Conservation (phyloP, 2,113 vertebrate species). For the Brachionichthys hirsutus region DNA sequence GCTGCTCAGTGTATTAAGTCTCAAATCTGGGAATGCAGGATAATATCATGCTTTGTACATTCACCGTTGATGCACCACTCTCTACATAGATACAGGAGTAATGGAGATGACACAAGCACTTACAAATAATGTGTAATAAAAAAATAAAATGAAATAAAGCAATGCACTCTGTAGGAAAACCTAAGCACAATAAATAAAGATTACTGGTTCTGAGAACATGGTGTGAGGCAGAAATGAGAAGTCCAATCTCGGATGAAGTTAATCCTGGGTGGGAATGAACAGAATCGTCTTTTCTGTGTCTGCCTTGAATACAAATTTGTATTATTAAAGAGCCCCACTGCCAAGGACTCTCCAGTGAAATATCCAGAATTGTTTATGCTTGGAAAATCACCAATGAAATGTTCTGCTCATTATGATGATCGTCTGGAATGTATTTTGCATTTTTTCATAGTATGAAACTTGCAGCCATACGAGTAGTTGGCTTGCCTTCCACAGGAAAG, state of each 20-base stretch:
- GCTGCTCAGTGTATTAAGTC: slow-evolving; percentile 57
- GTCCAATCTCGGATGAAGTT: slow-evolving; percentile 56
- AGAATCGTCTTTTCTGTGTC: slow-evolving; percentile 65
- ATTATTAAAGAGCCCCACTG: slow-evolving; percentile 75
- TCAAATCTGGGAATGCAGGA: slow-evolving; percentile 53
- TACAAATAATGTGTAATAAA: slow-evolving; percentile 49
- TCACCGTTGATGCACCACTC: slow-evolving; percentile 53
- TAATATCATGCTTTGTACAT: slow-evolving; percentile 58
- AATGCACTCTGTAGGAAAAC: slow-evolving; percentile 40
- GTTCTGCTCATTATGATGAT: slow-evolving; percentile 73
- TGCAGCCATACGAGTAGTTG: slow-evolving; percentile 28
- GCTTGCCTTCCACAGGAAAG: slow-evolving; percentile 39
- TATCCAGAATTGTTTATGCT: slow-evolving; percentile 73
- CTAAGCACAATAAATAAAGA: slow-evolving; percentile 44
- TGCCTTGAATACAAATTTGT: slow-evolving; percentile 77
- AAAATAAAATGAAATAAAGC: slow-evolving; percentile 29
- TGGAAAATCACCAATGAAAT: slow-evolving; percentile 79
- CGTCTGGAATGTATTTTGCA: slow-evolving; percentile 66
- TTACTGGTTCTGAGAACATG: slow-evolving; percentile 22
- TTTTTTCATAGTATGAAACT: slow-evolving; percentile 59
- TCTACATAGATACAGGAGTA: slow-evolving; percentile 35
- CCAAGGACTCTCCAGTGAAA: slow-evolving; percentile 66
- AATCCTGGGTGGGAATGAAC: slow-evolving; percentile 60
- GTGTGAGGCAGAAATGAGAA: slow-evolving; percentile 54
- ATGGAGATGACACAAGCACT: slow-evolving; percentile 28